Conservation (phyloP, 2,888 invertebrate species). For the Scaptomyza tumidula region DNA sequence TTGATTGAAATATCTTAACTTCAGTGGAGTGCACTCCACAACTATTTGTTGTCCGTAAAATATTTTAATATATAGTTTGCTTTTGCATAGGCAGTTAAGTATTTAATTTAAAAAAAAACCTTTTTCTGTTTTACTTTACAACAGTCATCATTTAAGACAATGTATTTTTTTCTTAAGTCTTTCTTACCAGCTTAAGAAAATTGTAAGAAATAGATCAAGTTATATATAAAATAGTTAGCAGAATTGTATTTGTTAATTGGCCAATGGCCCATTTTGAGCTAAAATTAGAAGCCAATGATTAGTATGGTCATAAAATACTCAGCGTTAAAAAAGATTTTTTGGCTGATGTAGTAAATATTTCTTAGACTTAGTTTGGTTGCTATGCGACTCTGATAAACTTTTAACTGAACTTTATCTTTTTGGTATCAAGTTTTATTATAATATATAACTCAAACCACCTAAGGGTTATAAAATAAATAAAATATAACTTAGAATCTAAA, state of each 20-base stretch:
- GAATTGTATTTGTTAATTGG: neutral
- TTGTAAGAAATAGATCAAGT: neutral
- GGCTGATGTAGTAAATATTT: neutral
- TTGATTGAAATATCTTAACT: neutral
- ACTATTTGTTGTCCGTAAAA: neutral
- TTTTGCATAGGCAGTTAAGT: too few species aligned
- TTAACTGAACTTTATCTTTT: too few species aligned
- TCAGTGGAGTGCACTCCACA: neutral
- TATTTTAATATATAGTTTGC: neutral
- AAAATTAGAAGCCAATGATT: neutral
- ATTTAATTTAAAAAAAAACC: too few species aligned
- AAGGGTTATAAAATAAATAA: too few species aligned
- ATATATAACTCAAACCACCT: too few species aligned
- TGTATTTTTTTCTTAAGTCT: too few species aligned
- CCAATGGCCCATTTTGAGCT: neutral
- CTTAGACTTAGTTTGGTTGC: neutral
- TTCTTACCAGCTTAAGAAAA: neutral
- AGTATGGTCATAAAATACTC: neutral
- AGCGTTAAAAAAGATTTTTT: neutral
- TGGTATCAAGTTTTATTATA: too few species aligned
- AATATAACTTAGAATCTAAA: too few species aligned
- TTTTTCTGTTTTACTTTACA: too few species aligned
- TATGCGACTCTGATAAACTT: neutral
- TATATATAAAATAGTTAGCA: neutral
- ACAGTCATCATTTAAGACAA: too few species aligned